Conservation (phyloP, 1,140 invertebrate species). For the Formica exsecta region DNA sequence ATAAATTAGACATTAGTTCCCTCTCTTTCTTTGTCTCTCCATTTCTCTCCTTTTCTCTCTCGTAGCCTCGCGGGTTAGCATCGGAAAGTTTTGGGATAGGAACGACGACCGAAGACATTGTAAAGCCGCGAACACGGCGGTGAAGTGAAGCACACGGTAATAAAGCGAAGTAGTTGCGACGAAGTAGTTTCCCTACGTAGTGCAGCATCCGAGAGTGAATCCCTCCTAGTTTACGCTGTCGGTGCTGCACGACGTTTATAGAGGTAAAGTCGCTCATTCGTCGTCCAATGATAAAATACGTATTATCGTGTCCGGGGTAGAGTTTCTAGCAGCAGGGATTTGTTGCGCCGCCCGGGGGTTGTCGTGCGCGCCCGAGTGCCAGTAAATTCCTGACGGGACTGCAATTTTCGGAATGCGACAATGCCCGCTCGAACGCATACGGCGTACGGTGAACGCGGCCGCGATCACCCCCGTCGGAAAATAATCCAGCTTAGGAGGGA, state of each 20-base stretch:
- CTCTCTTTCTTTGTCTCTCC: no score
- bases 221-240: neutral
- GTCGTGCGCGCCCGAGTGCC: slow-evolving; percentile 35
- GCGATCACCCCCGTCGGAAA: slow-evolving; percentile 28
- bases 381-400: slow-evolving; percentile 44
- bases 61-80: slow-evolving; percentile 27
- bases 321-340: slow-evolving; percentile 47
- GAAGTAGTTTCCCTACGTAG: slow-evolving; percentile 57
- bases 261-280: slow-evolving; percentile 10
- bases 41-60: no score
- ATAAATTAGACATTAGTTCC: slow-evolving; percentile 64
- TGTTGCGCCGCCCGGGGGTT: slow-evolving; percentile 33
- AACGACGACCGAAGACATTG: slow-evolving; percentile 43
- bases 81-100: slow-evolving; percentile 65
- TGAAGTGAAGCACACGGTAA: slow-evolving; percentile 62
- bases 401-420: slow-evolving; percentile 60
- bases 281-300: slow-evolving; percentile 48
- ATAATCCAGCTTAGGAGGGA: slow-evolving; percentile 47
- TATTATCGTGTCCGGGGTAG: slow-evolving; percentile 31
- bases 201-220: neutral
- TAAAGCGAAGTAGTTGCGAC: slow-evolving; percentile 69
- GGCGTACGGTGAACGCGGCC: neutral
- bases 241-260: neutral
- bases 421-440: neutral
- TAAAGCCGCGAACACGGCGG: slow-evolving; percentile 60